phyloP scores from a whole-genome alignment of 2,888 invertebrate genomes.

The Calliopum simillimum region DNA sequence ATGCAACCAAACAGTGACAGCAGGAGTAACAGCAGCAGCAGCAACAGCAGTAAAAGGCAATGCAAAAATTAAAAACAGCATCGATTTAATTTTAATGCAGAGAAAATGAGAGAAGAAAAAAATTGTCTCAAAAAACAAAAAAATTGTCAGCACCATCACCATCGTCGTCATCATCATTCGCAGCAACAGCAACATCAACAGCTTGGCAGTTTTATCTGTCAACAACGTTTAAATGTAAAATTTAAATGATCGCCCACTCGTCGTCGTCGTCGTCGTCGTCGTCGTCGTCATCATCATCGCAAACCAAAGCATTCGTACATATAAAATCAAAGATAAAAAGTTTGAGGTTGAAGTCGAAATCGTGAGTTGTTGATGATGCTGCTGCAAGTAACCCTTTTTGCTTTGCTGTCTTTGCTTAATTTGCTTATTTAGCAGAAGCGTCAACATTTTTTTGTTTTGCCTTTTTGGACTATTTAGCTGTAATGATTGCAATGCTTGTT shows the following conservation, averaged over 20 bases:
- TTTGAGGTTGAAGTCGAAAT: conserved; percentile 18
- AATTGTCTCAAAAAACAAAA: too few species aligned
- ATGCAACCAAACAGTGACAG: conserved; percentile 28
- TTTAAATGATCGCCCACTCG: conserved; percentile 50
- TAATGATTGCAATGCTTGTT: not conserved
- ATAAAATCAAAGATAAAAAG: too few species aligned
- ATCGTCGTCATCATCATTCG: conserved; percentile 25
- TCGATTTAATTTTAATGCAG: not conserved
- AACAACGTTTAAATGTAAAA: conserved; percentile 50
- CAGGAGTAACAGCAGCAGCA: conserved; percentile 31
- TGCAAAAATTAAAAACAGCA: not conserved
- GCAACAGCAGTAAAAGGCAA: conserved; percentile 34
- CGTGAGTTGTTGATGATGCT: conserved; percentile 11
- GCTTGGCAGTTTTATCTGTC: conserved; percentile 49
- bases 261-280: conserved; percentile 24
- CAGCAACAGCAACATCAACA: conserved; percentile 21
- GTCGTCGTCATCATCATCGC: not conserved
- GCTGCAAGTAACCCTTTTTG: not conserved
- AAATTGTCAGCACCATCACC: conserved; percentile 34
- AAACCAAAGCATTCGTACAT: too few species aligned
- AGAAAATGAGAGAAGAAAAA: conserved; percentile 21
- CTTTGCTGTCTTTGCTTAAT: not conserved
- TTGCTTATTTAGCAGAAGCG: not conserved
- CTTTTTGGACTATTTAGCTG: not conserved
- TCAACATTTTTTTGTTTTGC: not conserved